Base-by-base conservation (phyloP, 2,888 invertebrate genomes). In the Clusia tigrina region DNA sequence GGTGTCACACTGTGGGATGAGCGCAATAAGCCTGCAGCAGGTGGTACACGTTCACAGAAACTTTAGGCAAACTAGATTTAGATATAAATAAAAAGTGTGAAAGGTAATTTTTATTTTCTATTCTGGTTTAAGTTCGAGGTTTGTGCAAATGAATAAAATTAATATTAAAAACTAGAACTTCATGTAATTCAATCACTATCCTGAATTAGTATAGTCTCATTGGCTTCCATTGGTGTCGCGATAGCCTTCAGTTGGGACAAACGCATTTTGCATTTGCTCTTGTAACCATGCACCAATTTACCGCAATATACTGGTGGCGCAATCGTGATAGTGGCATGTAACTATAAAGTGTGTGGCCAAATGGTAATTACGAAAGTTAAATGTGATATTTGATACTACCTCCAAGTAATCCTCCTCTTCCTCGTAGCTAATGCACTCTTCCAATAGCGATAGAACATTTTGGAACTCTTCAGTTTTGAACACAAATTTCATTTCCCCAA, bases 1-100 rank as follows among this genome's bases (percentile, higher is more conserved):
- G 96, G 96, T 0, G 88, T 93, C 0, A 90, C 92, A 0, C 86
- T 96, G 10, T 96, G 96, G 96, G 94, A 96, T 79, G 96, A 96
- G 82, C 85, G 89, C 53, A 87, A 89, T 65, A 85, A 86, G 54
- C 89, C 89, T 2, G 53, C 78, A 37, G 83, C 82, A 1, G 84
- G 84, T 23, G 77, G 77, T 2, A 67, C 69, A 12, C 74, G 82
- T 9, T 65, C 74, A 0, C 74, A 75, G 60, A 78, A 78, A 62
- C 63, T 77, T 0, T 79, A 71, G 67, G 52, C n/a, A 42, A 15
- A 42, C n/a, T 5, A 42, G 9, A 15, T 42, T 9, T 42, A n/a
- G 3, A 42, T 42, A 15, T n/a, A 42, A 15, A 3, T 6, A 42
- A 42, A 42, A 42, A 42, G 25, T 6, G 37, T 17, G 24, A 37